phyloP scores from a whole-genome alignment of 37 sponge, comb jelly and placozoan species.

The Haliclona indistincta region DNA sequence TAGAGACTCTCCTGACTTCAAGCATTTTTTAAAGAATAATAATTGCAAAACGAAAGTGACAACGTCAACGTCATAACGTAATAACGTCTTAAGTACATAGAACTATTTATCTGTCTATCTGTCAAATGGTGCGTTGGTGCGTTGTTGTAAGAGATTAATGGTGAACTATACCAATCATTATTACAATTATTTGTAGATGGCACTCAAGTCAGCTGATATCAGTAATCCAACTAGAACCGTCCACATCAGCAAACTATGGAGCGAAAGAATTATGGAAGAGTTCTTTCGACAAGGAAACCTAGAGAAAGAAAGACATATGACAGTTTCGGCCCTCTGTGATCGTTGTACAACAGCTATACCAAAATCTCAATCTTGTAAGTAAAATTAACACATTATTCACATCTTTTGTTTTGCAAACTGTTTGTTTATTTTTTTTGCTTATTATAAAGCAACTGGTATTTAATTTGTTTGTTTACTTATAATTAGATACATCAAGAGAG shows the following conservation, averaged over 20 bases:
- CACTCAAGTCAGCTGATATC: slow-evolving; percentile 81
- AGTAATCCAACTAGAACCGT: slow-evolving; percentile 67
- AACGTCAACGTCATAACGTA: no score
- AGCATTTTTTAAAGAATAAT: no score
- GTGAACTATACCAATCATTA: not conserved
- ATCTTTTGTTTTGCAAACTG: no score
- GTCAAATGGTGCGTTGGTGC: slow-evolving; percentile 5
- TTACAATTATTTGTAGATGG: slow-evolving; percentile 37
- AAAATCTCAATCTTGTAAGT: slow-evolving; percentile 60
- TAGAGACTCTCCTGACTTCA: slow-evolving; percentile 48
- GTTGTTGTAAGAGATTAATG: slow-evolving; percentile 32
- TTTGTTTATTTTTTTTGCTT: no score
- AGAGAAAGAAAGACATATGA: slow-evolving; percentile 55
- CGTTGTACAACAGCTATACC: slow-evolving; percentile 48
- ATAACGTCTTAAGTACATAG: slow-evolving; percentile 17
- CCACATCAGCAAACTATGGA: slow-evolving; percentile 50
- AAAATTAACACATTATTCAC: no score
- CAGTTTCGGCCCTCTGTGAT: slow-evolving; percentile 72
- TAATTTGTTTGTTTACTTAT: no score
- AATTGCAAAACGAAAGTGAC: no score
- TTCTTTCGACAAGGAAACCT: slow-evolving; percentile 79
- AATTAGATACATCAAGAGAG: no score
- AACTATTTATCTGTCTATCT: slow-evolving; percentile 15
- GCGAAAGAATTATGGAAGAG: slow-evolving; percentile 79
- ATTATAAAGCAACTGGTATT: no score